A percentile compares a stretch with the other conserved stretches of the same genome.
Evolutionary conservation across 2,797 vertebrate genomes (phyloP).

Genomic region (Myotis daubentonii): DNA sequence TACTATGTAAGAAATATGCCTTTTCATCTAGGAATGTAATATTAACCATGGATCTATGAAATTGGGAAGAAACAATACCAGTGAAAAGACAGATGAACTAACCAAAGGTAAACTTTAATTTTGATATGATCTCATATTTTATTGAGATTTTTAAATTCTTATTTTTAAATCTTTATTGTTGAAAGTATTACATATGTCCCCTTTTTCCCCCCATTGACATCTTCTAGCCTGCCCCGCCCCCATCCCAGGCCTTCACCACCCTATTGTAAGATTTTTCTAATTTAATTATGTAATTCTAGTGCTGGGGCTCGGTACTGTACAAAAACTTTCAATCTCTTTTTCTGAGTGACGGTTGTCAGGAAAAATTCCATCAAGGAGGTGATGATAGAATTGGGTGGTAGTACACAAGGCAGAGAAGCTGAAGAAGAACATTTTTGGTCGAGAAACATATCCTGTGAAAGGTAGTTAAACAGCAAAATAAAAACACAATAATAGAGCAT

Average conservation of each 20-base stretch:
- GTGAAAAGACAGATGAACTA: conserved; percentile 55
- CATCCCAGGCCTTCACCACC: too few species aligned
- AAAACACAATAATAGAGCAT: not conserved
- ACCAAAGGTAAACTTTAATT: conserved; percentile 77
- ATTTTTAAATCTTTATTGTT: too few species aligned
- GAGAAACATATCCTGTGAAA: not conserved
- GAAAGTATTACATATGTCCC: too few species aligned
- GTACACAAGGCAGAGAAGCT: not conserved
- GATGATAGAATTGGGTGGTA: not conserved
- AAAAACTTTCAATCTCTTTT: conserved; percentile 32
- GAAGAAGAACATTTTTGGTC: not conserved
- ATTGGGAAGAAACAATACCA: conserved; percentile 49
- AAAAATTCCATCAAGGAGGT: conserved; percentile 14
- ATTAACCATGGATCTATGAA: conserved; percentile 49
- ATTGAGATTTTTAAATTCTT: conserved; percentile 25
- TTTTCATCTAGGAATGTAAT: conserved; percentile 72
- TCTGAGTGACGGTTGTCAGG: not conserved
- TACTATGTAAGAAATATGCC: conserved; percentile 52
- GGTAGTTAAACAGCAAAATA: not conserved
- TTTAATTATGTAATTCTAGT: not conserved
- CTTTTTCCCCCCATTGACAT: too few species aligned
- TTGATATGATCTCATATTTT: not conserved
- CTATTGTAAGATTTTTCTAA: not conserved
- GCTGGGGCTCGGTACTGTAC: not conserved
- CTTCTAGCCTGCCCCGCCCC: too few species aligned